A percentile compares a stretch with the other conserved stretches of the same genome.
phyloP scores from a whole-genome alignment of 2,888 invertebrate genomes.

The Tridacna crocea region DNA sequence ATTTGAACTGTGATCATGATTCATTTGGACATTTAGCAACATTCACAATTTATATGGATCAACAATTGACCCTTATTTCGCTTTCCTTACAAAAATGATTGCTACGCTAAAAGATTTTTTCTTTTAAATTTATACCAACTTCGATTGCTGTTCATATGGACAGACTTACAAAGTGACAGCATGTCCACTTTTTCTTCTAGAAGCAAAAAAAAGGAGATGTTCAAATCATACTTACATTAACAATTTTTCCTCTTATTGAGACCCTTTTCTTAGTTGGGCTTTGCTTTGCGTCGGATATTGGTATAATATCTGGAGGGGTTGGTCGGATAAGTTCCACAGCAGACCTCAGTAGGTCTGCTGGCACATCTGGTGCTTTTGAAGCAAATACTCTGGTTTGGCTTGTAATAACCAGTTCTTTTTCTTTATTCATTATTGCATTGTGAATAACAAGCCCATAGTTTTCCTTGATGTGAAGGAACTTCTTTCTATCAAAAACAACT shows the following conservation, averaged over 20 bases:
- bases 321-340: neutral
- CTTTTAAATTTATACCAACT: no score
- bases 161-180: no score
- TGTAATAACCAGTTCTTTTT: conserved; percentile 4
- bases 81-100: no score
- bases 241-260: neutral
- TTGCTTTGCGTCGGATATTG: neutral
- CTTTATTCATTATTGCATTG: neutral
- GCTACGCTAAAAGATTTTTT: no score
- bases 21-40: no score
- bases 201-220: no score
- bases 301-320: neutral
- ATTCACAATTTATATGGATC: no score
- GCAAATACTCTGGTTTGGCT: neutral
- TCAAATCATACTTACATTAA: neutral
- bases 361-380: neutral
- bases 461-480: neutral
- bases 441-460: no score
- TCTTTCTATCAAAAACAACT: neutral
- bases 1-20: no score
- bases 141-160: no score
- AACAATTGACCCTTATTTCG: no score
- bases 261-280: neutral
- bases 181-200: no score
- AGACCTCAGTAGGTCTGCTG: neutral